Evolutionary conservation across 2,888 invertebrate genomes (phyloP), one percentile per base, ranked within the genome.

Genomic region (Lottia scabra): DNA sequence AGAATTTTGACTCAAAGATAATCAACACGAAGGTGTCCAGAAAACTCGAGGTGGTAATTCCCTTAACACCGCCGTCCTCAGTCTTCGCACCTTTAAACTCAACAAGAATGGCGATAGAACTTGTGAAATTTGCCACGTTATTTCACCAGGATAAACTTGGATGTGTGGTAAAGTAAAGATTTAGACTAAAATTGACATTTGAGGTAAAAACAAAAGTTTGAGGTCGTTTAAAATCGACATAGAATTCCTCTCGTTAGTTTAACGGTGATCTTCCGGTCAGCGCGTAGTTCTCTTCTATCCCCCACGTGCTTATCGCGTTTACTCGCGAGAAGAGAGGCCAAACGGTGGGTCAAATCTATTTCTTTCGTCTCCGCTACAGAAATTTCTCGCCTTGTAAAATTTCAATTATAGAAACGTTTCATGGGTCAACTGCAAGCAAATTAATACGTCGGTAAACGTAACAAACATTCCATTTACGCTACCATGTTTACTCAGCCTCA

Each of bases 121-220:
- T 56, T 56, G 56, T 56, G 19, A 56, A 56, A 56, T 56, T 56
- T 56, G 13, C 56, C 56, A 56, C 56, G 56, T 56, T 56, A 56
- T 56, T 56, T 56, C 56, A 56, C 56, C 10, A 23, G 56, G 56
- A 56, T 56, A 56, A 56, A 56, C 19, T 56, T 23, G 56, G 56
- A 56, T 56, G 56, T 56, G 56, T 23, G 23, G 56, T 23, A 56
- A 56, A 56, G 56, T 56, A 56, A 56, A 56, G 56, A 56, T 56
- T 56, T 56, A 56, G 56, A 56, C 56, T 56, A 56, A 56, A 56
- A 56, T 56, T 56, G 56, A 56, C 56, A 56, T 56, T 56, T 56
- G 56, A 23, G 23, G 56, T 56, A 56, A 56, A 56, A 56, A 56
- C 56, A 56, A 56, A 56, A 23, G 56, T 19, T 23, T 56, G 56